Base-by-base conservation (phyloP, 2,888 invertebrate genomes). In the Sphaerophoria taeniata region DNA sequence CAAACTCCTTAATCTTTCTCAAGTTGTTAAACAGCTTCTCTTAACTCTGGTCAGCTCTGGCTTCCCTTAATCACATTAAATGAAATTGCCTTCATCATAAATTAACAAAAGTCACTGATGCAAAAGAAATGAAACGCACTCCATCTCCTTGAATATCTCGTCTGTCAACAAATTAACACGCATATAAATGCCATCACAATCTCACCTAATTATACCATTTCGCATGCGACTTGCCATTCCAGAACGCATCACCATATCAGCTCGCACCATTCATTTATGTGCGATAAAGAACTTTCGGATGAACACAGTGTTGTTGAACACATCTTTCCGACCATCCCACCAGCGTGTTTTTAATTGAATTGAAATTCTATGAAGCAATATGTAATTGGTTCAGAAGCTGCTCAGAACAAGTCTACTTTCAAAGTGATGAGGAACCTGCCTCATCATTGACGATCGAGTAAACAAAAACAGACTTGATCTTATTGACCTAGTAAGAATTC, bases 401-500 rank as follows among this genome's bases (percentile, higher is more conserved):
- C 3, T 3, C 2, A 43, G 47, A 51, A 16, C 31, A 7, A 33
- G 2, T 31, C 51, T 31, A 6, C 4, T 34, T 14, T 4, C 6
- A n/a, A n/a, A 7, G 16, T 61, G 31, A 53, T 4, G 51, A 72
- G 43, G 43, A 72, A 61, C 61, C 51, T 34, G 65, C 14, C 45
- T 51, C 60, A 47, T 69, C 49, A 39, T 39, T 55, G 24, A 14
- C 31, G 31, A 53, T 51, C 16, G 39, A 47, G 16, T 31, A 61
- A 33, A 61, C 47, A 63, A 75, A 63, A 75, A 56, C 49, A 60
- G 45, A 77, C 77, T 77, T 84, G 83, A 79, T 84, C 79, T 65
- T 34, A 80, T 75, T 84, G 84, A 84, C 84, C 84, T 72, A 84
- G 71, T 80, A 33, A 67, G 79, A 2, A 4, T 3, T 6, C 14